A percentile compares a stretch with the other conserved stretches of the same genome.
Evolutionary conservation across 2,888 invertebrate genomes (phyloP).

Genomic region (Rugalucina vietnamica): DNA sequence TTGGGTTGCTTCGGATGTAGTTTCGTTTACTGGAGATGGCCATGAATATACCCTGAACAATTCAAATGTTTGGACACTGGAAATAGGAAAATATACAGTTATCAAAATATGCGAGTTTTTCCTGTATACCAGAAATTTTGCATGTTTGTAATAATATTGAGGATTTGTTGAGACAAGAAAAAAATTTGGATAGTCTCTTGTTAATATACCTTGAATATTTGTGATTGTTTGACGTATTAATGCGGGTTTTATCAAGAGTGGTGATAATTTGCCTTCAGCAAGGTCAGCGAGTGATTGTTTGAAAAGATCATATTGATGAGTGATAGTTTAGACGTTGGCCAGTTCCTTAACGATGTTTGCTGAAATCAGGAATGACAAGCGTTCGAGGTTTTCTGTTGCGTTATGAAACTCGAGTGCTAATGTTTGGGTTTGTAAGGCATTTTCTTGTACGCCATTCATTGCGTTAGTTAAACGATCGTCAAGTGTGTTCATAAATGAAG

Average conservation of each 20-base stretch:
- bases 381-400: not conserved
- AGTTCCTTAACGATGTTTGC: not conserved
- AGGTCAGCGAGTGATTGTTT: not conserved
- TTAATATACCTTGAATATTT: not conserved
- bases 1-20: not conserved
- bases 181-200: not conserved
- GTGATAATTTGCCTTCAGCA: not conserved
- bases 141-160: not conserved
- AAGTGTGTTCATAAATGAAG: not conserved
- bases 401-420: not conserved
- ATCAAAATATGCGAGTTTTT: not conserved
- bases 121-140: not conserved
- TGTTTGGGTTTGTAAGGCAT: not conserved
- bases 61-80: not conserved
- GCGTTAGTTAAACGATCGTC: not conserved
- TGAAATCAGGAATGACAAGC: not conserved
- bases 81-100: not conserved
- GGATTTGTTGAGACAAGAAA: not conserved
- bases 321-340: not conserved
- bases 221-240: not conserved
- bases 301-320: not conserved
- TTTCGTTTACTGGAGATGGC: not conserved
- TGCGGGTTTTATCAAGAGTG: not conserved
- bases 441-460: not conserved
- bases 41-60: not conserved